A percentile compares a stretch with the other conserved stretches of the same genome.
These are phyloP conservation scores for Lordiphosa stackelbergi DNA, from an alignment of 1,140 invertebrate genomes.

Conservation along the genomic window DNA sequence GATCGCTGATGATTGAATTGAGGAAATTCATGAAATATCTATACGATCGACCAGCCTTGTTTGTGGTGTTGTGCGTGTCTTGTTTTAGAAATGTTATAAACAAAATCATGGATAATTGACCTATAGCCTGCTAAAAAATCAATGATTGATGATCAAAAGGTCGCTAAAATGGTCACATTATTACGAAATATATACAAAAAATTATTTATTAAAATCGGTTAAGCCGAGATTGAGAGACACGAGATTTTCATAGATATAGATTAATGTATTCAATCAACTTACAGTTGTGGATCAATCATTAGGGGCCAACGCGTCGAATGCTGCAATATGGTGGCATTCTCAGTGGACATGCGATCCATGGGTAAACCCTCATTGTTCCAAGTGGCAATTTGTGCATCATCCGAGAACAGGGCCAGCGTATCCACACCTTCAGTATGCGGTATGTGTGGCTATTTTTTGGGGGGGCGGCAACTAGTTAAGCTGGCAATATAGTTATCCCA, in stretches of 20 bases:
- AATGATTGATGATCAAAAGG: no score
- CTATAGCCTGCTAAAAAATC: no score
- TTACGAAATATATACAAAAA: no score
- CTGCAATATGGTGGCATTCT: constrained; percentile 95
- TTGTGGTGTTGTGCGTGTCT: no score
- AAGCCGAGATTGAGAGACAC: no score
- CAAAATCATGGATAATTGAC: no score
- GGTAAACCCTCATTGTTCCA: constrained; percentile 98
- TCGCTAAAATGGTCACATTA: no score
- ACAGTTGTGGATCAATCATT: constrained; percentile 94
- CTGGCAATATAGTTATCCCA: background rate
- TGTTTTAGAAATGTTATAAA: no score
- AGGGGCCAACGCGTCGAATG: constrained; percentile 95
- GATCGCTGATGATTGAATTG: no score
- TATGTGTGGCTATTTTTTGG: constrained; percentile 81
- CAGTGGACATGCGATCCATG: constrained; percentile 94
- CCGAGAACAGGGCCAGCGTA: constrained; percentile 89
- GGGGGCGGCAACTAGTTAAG: background rate
- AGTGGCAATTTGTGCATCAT: constrained; percentile 92
- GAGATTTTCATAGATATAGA: background rate
- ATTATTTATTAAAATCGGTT: no score
- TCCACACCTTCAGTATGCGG: constrained; percentile 89
- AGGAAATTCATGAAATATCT: no score
- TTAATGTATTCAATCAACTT: constrained; percentile 12
- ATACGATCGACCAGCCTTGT: no score